Conservation (phyloP, 2,113 vertebrate species). For the Corvus hawaiiensis region DNA sequence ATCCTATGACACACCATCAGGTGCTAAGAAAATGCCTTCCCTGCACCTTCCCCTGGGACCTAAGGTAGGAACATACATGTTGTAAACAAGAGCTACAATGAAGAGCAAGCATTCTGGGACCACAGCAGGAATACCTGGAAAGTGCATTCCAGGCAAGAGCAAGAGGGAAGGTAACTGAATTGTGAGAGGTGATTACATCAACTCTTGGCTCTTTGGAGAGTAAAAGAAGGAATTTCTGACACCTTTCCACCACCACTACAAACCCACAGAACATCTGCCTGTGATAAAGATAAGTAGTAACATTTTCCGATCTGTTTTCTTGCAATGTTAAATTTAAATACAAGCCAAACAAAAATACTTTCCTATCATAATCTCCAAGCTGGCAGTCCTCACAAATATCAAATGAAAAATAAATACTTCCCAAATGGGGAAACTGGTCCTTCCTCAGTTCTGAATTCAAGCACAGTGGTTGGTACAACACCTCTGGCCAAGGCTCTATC, state of each 20-base stretch:
- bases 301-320: not conserved
- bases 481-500: not conserved
- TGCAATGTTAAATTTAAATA: not conserved
- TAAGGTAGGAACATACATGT: rapidly evolving
- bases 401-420: not conserved
- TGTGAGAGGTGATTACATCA: not conserved
- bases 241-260: not conserved
- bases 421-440: rapidly evolving
- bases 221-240: conserved; percentile 4
- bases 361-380: not conserved
- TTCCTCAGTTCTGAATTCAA: not conserved
- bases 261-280: not conserved
- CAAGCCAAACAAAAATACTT: conserved; percentile 4
- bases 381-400: not conserved
- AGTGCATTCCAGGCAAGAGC: not conserved
- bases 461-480: not conserved
- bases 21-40: not conserved
- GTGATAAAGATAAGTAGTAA: not conserved
- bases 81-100: not conserved
- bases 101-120: not conserved
- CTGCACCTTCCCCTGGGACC: not conserved
- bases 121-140: not conserved
- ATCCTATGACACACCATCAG: not conserved
- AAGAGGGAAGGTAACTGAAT: not conserved
- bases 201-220: not conserved